Evolutionary conservation across 2,888 invertebrate genomes (phyloP).

Genomic region (Drosophila bunnanda): DNA sequence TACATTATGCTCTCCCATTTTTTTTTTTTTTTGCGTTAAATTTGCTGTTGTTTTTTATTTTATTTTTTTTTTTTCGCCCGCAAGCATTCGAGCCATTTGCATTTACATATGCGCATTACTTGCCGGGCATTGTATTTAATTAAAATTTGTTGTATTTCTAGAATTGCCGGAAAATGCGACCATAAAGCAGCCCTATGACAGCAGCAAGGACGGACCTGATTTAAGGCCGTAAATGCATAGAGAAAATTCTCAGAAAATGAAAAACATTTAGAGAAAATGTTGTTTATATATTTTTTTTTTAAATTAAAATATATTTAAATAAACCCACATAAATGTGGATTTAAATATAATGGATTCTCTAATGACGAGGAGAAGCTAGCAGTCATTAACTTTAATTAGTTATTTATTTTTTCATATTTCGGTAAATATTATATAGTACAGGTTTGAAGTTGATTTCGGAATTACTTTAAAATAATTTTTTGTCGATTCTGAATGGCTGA

Average conservation of each 20-base stretch:
- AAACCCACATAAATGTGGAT: too few species aligned
- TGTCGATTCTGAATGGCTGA: too few species aligned
- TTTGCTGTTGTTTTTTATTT: not conserved
- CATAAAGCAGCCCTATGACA: conserved; percentile 41
- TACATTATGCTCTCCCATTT: conserved; percentile 19
- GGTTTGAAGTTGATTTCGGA: too few species aligned
- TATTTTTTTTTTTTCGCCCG: conserved; percentile 22
- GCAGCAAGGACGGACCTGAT: conserved; percentile 31
- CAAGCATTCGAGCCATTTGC: conserved; percentile 55
- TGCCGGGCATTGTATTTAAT: conserved; percentile 64
- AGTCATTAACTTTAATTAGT: too few species aligned
- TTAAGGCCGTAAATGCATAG: conserved; percentile 24
- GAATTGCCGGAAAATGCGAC: conserved; percentile 55
- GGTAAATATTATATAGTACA: too few species aligned
- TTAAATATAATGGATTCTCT: too few species aligned
- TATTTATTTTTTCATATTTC: too few species aligned
- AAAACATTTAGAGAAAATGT: not conserved
- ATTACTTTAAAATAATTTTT: too few species aligned
- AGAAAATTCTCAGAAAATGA: not conserved
- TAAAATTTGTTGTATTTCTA: conserved; percentile 69
- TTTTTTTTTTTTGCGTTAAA: conserved; percentile 11
- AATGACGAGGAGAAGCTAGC: too few species aligned
- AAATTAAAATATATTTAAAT: too few species aligned
- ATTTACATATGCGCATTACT: conserved; percentile 73
- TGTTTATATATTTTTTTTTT: too few species aligned